Evolutionary conservation across 2,888 invertebrate species (phyloP).

Genomic region (Drosophila quinaria): DNA sequence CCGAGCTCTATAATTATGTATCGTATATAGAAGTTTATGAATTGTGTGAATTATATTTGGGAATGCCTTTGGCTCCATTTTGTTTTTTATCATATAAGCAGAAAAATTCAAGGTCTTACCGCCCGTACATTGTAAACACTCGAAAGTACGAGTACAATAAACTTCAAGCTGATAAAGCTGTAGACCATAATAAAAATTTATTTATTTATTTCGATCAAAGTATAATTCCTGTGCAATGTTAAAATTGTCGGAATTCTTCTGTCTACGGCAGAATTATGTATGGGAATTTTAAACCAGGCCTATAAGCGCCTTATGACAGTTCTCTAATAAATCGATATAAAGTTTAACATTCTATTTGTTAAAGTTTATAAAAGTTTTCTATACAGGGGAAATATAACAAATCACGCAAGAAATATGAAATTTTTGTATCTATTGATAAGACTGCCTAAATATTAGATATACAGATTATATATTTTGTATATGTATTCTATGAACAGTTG

Average conservation of each 20-base stretch:
- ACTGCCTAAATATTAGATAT: not conserved
- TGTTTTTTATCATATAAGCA: conserved; percentile 40
- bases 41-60: not conserved
- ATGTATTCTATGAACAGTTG: conserved; percentile 7
- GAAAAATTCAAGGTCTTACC: conserved; percentile 29
- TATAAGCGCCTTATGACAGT: not conserved
- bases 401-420: conserved; percentile 27
- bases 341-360: not conserved
- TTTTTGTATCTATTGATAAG: conserved; percentile 16
- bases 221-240: not conserved
- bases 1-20: not conserved
- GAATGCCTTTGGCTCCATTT: conserved; percentile 11
- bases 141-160: conserved; percentile 23
- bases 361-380: not conserved
- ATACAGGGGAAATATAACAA: conserved; percentile 14
- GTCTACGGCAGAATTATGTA: not conserved
- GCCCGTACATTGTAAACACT: conserved; percentile 8
- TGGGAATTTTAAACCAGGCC: not conserved
- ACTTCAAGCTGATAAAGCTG: conserved; percentile 40
- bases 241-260: not conserved
- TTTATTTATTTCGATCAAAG: conserved; percentile 20
- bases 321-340: conserved; percentile 8
- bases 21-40: not conserved
- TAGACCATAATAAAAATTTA: conserved; percentile 14
- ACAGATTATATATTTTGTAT: conserved; percentile 15